A percentile compares a stretch with the other conserved stretches of the same genome.
These are phyloP conservation scores for Agrotis clavis DNA, from an alignment of 2,888 invertebrate genomes.

Conservation along the genomic window DNA sequence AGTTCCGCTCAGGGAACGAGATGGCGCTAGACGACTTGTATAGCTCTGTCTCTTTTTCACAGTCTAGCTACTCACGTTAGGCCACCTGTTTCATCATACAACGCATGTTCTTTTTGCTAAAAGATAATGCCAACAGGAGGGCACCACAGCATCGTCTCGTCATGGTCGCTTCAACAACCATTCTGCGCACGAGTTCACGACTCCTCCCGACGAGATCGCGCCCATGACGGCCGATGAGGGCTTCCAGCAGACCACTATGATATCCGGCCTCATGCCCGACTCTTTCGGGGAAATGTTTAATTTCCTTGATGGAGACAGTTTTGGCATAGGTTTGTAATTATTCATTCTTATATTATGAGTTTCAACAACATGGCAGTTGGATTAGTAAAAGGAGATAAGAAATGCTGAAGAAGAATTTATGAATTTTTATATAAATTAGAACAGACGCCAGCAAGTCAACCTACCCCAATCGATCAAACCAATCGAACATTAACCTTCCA, in stretches of 20 bases:
- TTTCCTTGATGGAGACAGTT: slow-evolving; percentile 87
- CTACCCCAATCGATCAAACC: too few relatives aligned
- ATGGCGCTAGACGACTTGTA: too few relatives aligned
- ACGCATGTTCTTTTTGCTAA: not conserved
- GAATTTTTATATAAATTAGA: too few relatives aligned
- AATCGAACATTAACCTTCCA: too few relatives aligned
- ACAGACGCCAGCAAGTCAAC: too few relatives aligned
- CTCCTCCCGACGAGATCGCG: slow-evolving; percentile 80
- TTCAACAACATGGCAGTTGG: too few relatives aligned
- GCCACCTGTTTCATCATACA: too few relatives aligned
- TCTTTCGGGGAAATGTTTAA: slow-evolving; percentile 88
- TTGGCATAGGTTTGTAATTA: slow-evolving; percentile 82
- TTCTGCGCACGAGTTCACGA: slow-evolving; percentile 79
- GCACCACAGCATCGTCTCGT: not conserved
- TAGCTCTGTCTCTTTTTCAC: too few relatives aligned
- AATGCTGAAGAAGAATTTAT: too few relatives aligned
- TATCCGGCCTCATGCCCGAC: slow-evolving; percentile 87
- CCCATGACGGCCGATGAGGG: slow-evolving; percentile 83
- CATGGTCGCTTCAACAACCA: slow-evolving; percentile 43
- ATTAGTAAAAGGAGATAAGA: too few relatives aligned
- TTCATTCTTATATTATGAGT: not conserved
- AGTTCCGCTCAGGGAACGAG: too few relatives aligned
- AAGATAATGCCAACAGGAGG: slow-evolving; percentile 10
- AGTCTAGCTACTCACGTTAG: too few relatives aligned
- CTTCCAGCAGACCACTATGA: slow-evolving; percentile 79